These are phyloP conservation scores for Oncorhynchus nerka DNA, from an alignment of 2,113 vertebrate genomes.

Conservation along the genomic window DNA sequence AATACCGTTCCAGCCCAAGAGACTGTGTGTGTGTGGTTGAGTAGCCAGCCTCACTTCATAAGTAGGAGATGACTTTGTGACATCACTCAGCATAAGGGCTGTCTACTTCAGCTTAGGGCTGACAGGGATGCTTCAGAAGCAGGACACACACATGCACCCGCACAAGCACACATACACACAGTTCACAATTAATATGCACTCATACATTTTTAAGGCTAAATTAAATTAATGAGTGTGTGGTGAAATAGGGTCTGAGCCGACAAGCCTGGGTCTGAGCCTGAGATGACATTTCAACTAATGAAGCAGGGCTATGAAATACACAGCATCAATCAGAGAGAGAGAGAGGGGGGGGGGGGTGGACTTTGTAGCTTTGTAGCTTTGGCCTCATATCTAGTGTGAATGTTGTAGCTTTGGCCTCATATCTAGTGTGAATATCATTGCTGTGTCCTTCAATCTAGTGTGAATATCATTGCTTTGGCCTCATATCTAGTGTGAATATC, in stretches of 20 bases:
- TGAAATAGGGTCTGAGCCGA: slow-evolving; percentile 47
- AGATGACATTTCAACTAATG: slow-evolving; percentile 63
- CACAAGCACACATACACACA: slow-evolving; percentile 13
- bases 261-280: slow-evolving; percentile 44
- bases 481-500: too few species aligned
- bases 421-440: too few species aligned
- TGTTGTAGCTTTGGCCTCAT: too few species aligned
- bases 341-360: slow-evolving; percentile 7
- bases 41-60: slow-evolving; percentile 28
- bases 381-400: too few species aligned
- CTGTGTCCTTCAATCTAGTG: too few species aligned
- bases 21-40: slow-evolving; percentile 42
- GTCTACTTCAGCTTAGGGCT: slow-evolving; percentile 34
- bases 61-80: slow-evolving; percentile 35
- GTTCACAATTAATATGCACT: slow-evolving; percentile 56
- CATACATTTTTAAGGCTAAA: slow-evolving; percentile 62
- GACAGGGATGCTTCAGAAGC: slow-evolving; percentile 22
- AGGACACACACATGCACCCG: slow-evolving; percentile 14
- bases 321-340: slow-evolving; percentile 51
- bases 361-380: too few species aligned
- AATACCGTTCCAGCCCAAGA: neutral
- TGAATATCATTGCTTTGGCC: too few species aligned
- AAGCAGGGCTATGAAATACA: slow-evolving; percentile 42
- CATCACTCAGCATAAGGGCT: slow-evolving; percentile 31
- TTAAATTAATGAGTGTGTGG: slow-evolving; percentile 57